phyloP scores from a whole-genome alignment of 2,888 invertebrate species.

The Drosophila infuscata region DNA sequence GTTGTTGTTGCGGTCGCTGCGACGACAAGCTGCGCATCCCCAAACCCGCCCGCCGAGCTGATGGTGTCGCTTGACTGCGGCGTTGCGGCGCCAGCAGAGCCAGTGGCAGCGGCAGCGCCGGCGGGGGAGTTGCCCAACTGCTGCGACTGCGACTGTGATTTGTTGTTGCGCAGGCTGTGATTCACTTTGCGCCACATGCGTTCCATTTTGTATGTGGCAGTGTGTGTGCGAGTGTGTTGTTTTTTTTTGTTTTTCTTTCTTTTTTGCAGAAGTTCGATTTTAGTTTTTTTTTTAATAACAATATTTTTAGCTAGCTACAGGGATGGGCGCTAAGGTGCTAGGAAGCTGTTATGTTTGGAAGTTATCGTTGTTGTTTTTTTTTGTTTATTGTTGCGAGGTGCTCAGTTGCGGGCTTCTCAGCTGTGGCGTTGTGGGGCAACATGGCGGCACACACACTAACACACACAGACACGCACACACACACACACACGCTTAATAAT shows the following conservation, averaged over 20 bases:
- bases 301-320: conserved; percentile 53
- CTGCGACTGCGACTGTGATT: conserved; percentile 50
- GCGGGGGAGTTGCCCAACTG: conserved; percentile 20
- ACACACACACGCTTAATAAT: conserved; percentile 31
- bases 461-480: conserved; percentile 22
- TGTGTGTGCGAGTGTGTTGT: neutral
- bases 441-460: conserved; percentile 39
- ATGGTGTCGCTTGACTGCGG: conserved; percentile 83
- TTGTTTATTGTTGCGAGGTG: conserved; percentile 55
- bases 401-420: conserved; percentile 45
- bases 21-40: conserved; percentile 83
- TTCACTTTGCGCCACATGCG: conserved; percentile 85
- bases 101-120: conserved; percentile 20
- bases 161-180: conserved; percentile 83
- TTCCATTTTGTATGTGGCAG: conserved; percentile 74
- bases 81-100: conserved; percentile 52
- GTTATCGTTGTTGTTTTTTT: conserved; percentile 34
- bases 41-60: conserved; percentile 84
- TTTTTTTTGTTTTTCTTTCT: neutral
- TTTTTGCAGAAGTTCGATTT: conserved; percentile 6
- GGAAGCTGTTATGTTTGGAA: conserved; percentile 23
- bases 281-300: conserved; percentile 18
- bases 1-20: conserved; percentile 54
- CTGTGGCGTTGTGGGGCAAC: conserved; percentile 39
- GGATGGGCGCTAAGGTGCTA: conserved; percentile 27